Evolutionary conservation across 1,140 invertebrate species (phyloP), one percentile per base, ranked within the genome.

Genomic region (Meloidogyne hapla): DNA sequence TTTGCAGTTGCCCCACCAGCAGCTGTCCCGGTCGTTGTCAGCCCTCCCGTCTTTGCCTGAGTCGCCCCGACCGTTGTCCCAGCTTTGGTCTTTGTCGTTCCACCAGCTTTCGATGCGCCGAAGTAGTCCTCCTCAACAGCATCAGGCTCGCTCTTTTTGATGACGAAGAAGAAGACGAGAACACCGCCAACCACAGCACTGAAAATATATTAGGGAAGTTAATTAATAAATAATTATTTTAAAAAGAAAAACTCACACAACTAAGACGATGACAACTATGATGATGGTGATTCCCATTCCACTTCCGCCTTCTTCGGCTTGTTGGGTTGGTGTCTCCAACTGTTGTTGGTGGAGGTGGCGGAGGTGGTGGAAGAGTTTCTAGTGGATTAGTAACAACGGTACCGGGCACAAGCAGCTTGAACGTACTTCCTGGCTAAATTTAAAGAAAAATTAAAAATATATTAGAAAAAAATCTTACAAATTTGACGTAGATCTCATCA

Each of bases 31-130:
- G 8, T 8, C 48, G 48, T 48, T 48, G 45, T 56, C 48, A 56
- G 18, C n/a, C 48, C 48, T n/a, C 48, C 48, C n/a, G 48, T 56
- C 48, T 56, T 56, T 56, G 48, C 48, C 48, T 56, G 48, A n/a
- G 48, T 56, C 6, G 48, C 48, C n/a, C 48, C 48, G n/a, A 56
- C 48, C 48, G 48, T 56, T 56, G 48, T 56, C n/a, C 48, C 48
- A 56, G 48, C 48, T n/a, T 56, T 56, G 18, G 48, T 56, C 48
- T 56, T 56, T 56, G 48, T n/a, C 5, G 48, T 56, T n/a, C 18
- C n/a, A n/a, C 48, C 48, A n/a, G 48, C 48, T 18, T 56, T 56
- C 8, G 48, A n/a, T 56, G 48, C n/a, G 48, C 48, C 48, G 12
- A 56, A 56, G 18, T 56, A 56, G 48, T 56, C 48, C 6, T 56